Evolutionary conservation across 2,113 vertebrate genomes (phyloP).

Genomic region (Rhinopomastus cyanomelas): DNA sequence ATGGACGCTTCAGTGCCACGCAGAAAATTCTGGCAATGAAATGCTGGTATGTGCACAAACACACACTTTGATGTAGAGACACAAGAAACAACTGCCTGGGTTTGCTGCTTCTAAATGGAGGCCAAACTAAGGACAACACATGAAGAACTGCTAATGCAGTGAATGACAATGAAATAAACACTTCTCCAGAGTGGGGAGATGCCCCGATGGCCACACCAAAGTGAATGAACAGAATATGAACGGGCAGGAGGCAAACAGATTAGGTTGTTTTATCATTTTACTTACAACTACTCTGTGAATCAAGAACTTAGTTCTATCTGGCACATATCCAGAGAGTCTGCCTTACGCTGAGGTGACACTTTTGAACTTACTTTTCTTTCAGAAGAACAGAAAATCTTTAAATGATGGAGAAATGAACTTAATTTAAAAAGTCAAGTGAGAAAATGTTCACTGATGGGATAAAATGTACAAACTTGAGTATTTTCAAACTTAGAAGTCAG

Average conservation of each 20-base stretch:
- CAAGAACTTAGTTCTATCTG: not conserved
- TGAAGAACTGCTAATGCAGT: not conserved
- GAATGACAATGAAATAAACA: not conserved
- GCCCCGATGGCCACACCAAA: not conserved
- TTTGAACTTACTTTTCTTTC: not conserved
- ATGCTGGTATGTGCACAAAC: not conserved
- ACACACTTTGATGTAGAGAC: not conserved
- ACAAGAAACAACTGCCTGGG: not conserved
- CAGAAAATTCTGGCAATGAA: not conserved
- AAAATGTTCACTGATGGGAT: not conserved
- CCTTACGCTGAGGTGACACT: not conserved
- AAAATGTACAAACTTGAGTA: not conserved
- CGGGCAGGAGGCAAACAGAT: not conserved
- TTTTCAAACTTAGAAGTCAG: not conserved
- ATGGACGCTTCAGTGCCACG: not conserved
- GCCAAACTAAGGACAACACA: not conserved
- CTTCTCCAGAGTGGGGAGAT: not conserved
- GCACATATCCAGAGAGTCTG: not conserved
- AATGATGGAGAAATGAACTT: not conserved
- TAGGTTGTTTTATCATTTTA: not conserved
- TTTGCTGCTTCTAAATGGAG: not conserved
- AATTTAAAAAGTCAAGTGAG: not conserved
- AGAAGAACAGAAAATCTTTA: not conserved
- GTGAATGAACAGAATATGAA: not conserved
- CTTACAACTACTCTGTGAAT: not conserved